Evolutionary conservation across 2,797 vertebrate genomes (phyloP).

Genomic region (Notoglanidium macrostoma): DNA sequence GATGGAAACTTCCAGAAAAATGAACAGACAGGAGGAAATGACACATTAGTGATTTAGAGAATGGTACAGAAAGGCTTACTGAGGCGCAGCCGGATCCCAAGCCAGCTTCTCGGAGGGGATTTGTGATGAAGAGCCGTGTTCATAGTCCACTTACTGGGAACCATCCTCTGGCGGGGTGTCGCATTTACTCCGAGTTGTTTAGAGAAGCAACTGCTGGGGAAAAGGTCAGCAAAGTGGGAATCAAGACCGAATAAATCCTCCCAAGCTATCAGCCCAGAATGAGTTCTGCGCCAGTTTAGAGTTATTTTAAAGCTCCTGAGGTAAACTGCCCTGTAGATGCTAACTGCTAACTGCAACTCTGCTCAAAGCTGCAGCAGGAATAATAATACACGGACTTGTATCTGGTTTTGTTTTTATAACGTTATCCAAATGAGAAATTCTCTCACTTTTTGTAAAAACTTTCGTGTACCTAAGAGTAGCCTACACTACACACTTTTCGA

Average conservation of each 20-base stretch:
- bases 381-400: not conserved
- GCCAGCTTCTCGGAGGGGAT: constrained; percentile 71
- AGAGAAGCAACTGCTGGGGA: not conserved
- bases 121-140: constrained; percentile 70
- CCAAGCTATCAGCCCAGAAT: not conserved
- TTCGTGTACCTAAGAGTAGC: too few relatives aligned
- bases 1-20: not conserved
- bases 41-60: too few relatives aligned
- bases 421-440: not conserved
- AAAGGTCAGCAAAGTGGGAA: not conserved
- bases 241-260: not conserved
- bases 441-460: too few relatives aligned
- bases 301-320: not conserved
- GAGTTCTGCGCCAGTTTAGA: not conserved
- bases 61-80: constrained; percentile 66
- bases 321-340: not conserved
- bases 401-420: too few relatives aligned
- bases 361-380: not conserved
- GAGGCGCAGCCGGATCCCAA: constrained; percentile 67
- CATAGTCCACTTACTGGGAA: constrained; percentile 74
- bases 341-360: not conserved
- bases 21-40: not conserved
- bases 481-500: too few relatives aligned
- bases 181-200: constrained; percentile 45
- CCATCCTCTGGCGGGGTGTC: constrained; percentile 68